Percentiles rank a stretch among this genome's conserved stretches.
phyloP scores from a whole-genome alignment of 2,888 invertebrate genomes.

The Brachypalpus laphriformis region DNA sequence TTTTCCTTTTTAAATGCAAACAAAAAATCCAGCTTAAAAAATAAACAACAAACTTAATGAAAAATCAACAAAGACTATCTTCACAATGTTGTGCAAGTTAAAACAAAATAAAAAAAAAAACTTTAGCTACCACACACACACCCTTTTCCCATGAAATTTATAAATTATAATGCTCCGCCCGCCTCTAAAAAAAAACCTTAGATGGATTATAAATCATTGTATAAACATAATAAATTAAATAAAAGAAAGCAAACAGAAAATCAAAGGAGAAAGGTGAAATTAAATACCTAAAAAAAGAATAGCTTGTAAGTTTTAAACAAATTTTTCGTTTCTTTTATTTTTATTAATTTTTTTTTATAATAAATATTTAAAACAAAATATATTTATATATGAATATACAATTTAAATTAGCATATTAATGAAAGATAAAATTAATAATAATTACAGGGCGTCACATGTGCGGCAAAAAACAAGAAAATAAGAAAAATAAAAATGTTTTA shows the following conservation, averaged over 20 bases:
- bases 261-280: conserved; percentile 64
- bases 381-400: conserved; percentile 75
- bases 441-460: conserved; percentile 72
- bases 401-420: conserved; percentile 72
- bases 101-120: background rate
- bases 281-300: conserved; percentile 60
- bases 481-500: conserved; percentile 47
- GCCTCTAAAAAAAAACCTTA: conserved; percentile 53
- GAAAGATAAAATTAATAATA: conserved; percentile 69
- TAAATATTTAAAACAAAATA: conserved; percentile 72
- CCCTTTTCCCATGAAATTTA: conserved; percentile 38
- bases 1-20: conserved; percentile 32
- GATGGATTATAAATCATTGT: conserved; percentile 58
- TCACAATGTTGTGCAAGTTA: conserved; percentile 57
- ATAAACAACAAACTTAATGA: conserved; percentile 30
- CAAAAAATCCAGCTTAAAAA: conserved; percentile 48
- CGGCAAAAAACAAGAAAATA: conserved; percentile 60
- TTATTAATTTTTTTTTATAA: conserved; percentile 52
- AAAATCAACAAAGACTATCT: conserved; percentile 41
- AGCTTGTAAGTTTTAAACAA: conserved; percentile 69
- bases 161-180: conserved; percentile 59
- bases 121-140: conserved; percentile 45
- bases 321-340: conserved; percentile 46
- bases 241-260: conserved; percentile 33
- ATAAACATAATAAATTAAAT: conserved; percentile 38